Evolutionary conservation across 2,113 vertebrate genomes (phyloP), one percentile per base, ranked within the genome.

Genomic region (Balaeniceps rex): DNA sequence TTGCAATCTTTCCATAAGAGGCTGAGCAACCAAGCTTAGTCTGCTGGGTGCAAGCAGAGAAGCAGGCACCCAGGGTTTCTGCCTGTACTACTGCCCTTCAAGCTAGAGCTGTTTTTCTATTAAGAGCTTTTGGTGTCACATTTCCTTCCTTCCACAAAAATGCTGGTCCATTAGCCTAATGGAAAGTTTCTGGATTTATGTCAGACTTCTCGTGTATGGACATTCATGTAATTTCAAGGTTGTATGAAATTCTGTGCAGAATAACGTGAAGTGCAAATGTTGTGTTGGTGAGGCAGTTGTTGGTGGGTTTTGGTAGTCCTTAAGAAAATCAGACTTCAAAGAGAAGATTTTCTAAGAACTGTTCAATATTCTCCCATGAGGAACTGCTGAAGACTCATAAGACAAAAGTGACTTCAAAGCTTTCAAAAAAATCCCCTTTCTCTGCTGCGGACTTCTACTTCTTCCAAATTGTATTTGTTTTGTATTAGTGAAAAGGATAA

Each of bases 241-340:
- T 31, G 16, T 40, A 11, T 15, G 29, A 82, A 11, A 25, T 69
- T 69, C 21, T 63, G 29, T 55, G 47, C 1, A 2, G 44, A 87
- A n/a, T 51, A 70, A 55, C 0, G 2, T 65, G 17, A 66, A 69
- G 9, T 12, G 21, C 1, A 2, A 60, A 54, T 1, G 4, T 23
- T 75, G 28, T 68, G 22, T 61, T 71, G 71, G 15, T 33, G 78
- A 87, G 58, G 21, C 28, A 68, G 34, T 12, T 72, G n/a, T 46
- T 93, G 17, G 16, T 46, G 54, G 19, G 4, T 13, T 85, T 66
- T 47, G 10, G 19, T 49, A 82, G 47, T 68, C 12, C n/a, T 63
- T 49, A 49, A 82, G 69, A 78, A 93, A 86, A 65, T 46, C 19
- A 31, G 60, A 51, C n/a, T 57, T 63, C 18, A 38, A 58, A 38